Evolutionary conservation across 2,888 invertebrate genomes (phyloP).

Genomic region (Tachina fera): DNA sequence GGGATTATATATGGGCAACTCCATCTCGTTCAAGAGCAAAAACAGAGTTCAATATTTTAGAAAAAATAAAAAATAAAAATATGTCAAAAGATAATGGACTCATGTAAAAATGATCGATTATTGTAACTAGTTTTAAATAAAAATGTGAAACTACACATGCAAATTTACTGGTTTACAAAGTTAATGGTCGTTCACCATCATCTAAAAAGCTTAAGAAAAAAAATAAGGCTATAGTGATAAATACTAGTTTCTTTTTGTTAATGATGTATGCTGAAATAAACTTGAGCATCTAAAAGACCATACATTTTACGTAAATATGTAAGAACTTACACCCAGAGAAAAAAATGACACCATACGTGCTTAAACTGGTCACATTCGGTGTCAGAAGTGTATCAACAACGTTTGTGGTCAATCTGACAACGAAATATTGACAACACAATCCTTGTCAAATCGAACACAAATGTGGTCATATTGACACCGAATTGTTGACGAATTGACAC

Average conservation of each 20-base stretch:
- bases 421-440: no score
- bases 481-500: no score
- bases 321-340: no score
- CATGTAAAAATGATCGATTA: slow-evolving; percentile 43
- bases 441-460: no score
- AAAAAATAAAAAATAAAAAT: neutral
- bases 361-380: no score
- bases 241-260: neutral
- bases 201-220: neutral
- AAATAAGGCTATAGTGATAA: neutral
- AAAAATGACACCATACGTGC: no score
- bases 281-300: no score
- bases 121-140: slow-evolving; percentile 35
- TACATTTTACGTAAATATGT: no score
- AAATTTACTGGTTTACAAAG: neutral
- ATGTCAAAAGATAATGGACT: slow-evolving; percentile 39
- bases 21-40: slow-evolving; percentile 19
- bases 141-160: slow-evolving; percentile 18
- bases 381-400: no score
- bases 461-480: no score
- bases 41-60: neutral
- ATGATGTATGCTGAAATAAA: no score
- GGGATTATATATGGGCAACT: slow-evolving; percentile 47
- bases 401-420: no score
- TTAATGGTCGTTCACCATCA: neutral